Evolutionary conservation across 2,888 invertebrate genomes (phyloP).

Genomic region (Argyra leucocephala): DNA sequence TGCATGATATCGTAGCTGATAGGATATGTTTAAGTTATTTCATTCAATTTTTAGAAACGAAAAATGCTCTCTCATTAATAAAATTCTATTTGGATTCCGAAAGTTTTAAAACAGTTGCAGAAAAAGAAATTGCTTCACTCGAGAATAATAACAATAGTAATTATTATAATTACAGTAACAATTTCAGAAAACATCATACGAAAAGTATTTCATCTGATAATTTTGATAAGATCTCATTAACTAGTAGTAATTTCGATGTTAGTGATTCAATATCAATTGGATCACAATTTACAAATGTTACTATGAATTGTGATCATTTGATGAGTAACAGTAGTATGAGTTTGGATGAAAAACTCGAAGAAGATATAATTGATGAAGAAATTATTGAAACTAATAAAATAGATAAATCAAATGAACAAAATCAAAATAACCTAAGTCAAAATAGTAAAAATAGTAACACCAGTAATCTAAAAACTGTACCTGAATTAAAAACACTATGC

Average conservation of each 20-base stretch:
- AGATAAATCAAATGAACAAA: conserved; percentile 15
- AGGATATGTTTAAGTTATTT: conserved; percentile 74
- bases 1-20: conserved; percentile 66
- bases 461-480: conserved; percentile 33
- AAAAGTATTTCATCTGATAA: conserved; percentile 17
- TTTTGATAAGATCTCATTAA: conserved; percentile 15
- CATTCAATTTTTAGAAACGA: conserved; percentile 75
- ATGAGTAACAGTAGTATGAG: neutral
- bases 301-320: conserved; percentile 15
- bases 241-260: conserved; percentile 18
- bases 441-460: conserved; percentile 12
- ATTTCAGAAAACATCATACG: conserved; percentile 9
- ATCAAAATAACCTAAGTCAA: no score
- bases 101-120: conserved; percentile 49
- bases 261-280: conserved; percentile 21
- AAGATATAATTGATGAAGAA: conserved; percentile 11
- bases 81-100: conserved; percentile 72
- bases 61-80: conserved; percentile 54
- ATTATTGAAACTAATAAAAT: neutral
- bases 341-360: conserved; percentile 15
- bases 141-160: conserved; percentile 14
- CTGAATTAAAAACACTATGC: conserved; percentile 38
- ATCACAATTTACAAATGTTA: conserved; percentile 18
- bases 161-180: conserved; percentile 9
- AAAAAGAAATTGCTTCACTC: conserved; percentile 24